Evolutionary conservation across 2,888 invertebrate species (phyloP).

Genomic region (Amorpha juglandis): DNA sequence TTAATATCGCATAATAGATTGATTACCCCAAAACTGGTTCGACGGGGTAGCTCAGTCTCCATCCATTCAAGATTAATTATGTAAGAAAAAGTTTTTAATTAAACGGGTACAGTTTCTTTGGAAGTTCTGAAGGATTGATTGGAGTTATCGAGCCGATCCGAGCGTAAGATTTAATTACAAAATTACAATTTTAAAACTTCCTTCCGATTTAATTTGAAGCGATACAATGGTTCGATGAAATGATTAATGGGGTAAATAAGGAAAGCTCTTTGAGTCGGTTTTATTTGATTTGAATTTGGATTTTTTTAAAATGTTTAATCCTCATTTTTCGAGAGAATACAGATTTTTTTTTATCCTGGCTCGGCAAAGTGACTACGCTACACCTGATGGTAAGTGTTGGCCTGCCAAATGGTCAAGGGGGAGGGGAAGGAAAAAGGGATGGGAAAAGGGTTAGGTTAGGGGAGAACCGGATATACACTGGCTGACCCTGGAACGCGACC

Average conservation of each 20-base stretch:
- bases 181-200: slow-evolving; percentile 25
- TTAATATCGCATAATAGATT: slow-evolving; percentile 12
- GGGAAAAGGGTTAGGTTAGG: too few relatives aligned
- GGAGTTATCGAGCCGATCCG: slow-evolving; percentile 31
- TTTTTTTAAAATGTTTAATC: not conserved
- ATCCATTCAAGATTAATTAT: slow-evolving; percentile 22
- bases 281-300: slow-evolving; percentile 7
- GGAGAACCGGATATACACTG: too few relatives aligned
- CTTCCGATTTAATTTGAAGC: slow-evolving; percentile 6
- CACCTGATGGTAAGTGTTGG: too few relatives aligned
- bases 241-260: slow-evolving; percentile 15
- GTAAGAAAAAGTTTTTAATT: slow-evolving; percentile 63
- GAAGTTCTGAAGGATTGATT: slow-evolving; percentile 55
- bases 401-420: too few relatives aligned
- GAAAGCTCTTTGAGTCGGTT: slow-evolving; percentile 7
- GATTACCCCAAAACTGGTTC: slow-evolving; percentile 12
- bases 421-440: too few relatives aligned
- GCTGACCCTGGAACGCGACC: too few relatives aligned
- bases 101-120: slow-evolving; percentile 63
- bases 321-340: not conserved
- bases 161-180: slow-evolving; percentile 30
- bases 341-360: too few relatives aligned
- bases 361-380: too few relatives aligned
- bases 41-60: not conserved
- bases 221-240: slow-evolving; percentile 3